Evolutionary conservation across 2,888 invertebrate genomes (phyloP), one percentile per base, ranked within the genome.

Genomic region (Choristoneura rosaceana): DNA sequence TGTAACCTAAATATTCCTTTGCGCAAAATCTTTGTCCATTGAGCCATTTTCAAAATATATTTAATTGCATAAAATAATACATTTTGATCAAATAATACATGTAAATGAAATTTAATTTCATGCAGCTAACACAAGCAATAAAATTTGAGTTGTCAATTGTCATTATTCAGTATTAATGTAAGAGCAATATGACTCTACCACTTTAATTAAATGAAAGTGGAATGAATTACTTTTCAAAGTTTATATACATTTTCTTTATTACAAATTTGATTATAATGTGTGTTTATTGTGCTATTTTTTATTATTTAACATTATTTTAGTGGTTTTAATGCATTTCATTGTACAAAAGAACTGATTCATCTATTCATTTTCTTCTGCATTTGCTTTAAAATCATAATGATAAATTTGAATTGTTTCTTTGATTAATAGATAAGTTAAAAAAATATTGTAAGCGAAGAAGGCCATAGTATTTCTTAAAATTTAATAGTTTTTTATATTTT

Each of bases 241-340:
- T 50, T 7, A 50, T 50, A 15, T 5, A 45, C 67, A 67, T 45
- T 67, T 67, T 59, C 8, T 47, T 59, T 47, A 43, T 67, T 59
- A 67, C 59, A 67, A 47, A 15, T 43, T 14, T 4, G 14, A 45
- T 38, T 63, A n/a, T 58, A 45, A 63, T 55, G n/a, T 3, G 8
- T 17, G 2, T 52, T 17, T 52, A 15, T 52, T 52, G 52, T 52
- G 52, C 7, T 38, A 43, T 43, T 12, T 4, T 43, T 43, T 43
- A 12, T 43, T 43, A 14, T 2, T 12, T 47, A n/a, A 47, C 5
- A 47, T 5, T 47, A n/a, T 47, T 47, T n/a, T 52, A 52, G 17
- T n/a, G 10, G 10, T 25, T 55, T 55, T 55, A 55, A 25, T 55
- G 55, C 55, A 25, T 55, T 55, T 55, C 4, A 17, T 17, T 12